phyloP scores from a whole-genome alignment of 1,140 invertebrate genomes.

The Trichonephila inaurata region DNA sequence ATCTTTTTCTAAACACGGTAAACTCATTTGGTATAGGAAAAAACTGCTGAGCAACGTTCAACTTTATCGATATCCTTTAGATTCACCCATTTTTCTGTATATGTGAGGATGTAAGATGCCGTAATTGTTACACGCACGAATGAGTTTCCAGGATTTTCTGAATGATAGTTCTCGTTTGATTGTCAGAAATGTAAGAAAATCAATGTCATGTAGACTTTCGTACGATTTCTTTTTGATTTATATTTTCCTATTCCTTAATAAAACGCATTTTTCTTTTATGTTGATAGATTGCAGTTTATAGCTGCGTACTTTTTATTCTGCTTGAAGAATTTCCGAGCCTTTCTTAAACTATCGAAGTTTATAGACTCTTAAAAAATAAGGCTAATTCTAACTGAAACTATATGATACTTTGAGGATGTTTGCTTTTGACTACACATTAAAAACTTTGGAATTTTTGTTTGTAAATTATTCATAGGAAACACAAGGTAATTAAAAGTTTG shows the following conservation, averaged over 20 bases:
- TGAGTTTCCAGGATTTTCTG: neutral
- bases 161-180: constrained; percentile 22
- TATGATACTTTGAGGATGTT: neutral
- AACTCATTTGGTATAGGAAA: neutral
- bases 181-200: constrained; percentile 44
- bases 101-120: constrained; percentile 37
- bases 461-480: no score
- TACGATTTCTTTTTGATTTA: constrained; percentile 31
- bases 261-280: neutral
- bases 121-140: constrained; percentile 62
- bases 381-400: neutral
- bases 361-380: neutral
- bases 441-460: neutral
- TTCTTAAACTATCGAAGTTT: neutral
- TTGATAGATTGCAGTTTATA: neutral
- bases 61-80: constrained; percentile 52
- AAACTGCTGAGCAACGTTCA: neutral
- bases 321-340: neutral
- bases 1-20: neutral
- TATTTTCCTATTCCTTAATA: neutral
- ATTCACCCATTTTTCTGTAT: constrained; percentile 22
- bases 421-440: neutral
- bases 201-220: neutral
- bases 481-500: no score
- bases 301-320: neutral